A percentile compares a stretch with the other conserved stretches of the same genome.
These are phyloP conservation scores for Drosophila differens DNA, from an alignment of 2,888 invertebrate species.

Conservation along the genomic window DNA sequence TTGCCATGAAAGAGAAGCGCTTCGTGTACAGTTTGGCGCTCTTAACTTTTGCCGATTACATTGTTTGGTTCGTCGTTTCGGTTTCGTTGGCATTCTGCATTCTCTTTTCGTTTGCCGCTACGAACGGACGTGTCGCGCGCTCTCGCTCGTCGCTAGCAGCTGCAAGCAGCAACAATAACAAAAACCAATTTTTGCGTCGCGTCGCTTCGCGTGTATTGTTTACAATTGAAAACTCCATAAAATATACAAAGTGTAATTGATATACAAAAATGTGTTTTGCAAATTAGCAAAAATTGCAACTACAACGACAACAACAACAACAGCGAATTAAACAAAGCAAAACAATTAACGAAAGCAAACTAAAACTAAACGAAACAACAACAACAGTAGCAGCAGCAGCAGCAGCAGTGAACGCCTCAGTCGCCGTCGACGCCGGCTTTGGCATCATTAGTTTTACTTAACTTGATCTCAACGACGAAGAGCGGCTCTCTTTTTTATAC, in stretches of 20 bases:
- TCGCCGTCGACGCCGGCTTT: conserved; percentile 67
- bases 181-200: conserved; percentile 53
- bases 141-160: conserved; percentile 46
- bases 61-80: conserved; percentile 37
- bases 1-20: conserved; percentile 13
- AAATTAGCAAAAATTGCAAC: conserved; percentile 32
- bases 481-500: conserved; percentile 58
- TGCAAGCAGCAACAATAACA: conserved; percentile 56
- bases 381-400: conserved; percentile 20
- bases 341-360: conserved; percentile 26
- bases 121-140: conserved; percentile 64
- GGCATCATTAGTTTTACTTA: conserved; percentile 71
- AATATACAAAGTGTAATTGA: conserved; percentile 23
- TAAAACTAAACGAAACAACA: conserved; percentile 43
- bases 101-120: conserved; percentile 62
- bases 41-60: conserved; percentile 9
- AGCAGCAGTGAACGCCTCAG: conserved; percentile 14
- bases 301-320: conserved; percentile 37
- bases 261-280: conserved; percentile 21
- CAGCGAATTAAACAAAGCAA: conserved; percentile 13
- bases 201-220: conserved; percentile 43
- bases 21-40: conserved; percentile 16
- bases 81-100: conserved; percentile 48
- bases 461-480: conserved; percentile 58
- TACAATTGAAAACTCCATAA: conserved; percentile 27